A percentile compares a stretch with the other conserved stretches of the same genome.
These are phyloP conservation scores for Seira ritae DNA, from an alignment of 2,888 invertebrate species.

Conservation along the genomic window DNA sequence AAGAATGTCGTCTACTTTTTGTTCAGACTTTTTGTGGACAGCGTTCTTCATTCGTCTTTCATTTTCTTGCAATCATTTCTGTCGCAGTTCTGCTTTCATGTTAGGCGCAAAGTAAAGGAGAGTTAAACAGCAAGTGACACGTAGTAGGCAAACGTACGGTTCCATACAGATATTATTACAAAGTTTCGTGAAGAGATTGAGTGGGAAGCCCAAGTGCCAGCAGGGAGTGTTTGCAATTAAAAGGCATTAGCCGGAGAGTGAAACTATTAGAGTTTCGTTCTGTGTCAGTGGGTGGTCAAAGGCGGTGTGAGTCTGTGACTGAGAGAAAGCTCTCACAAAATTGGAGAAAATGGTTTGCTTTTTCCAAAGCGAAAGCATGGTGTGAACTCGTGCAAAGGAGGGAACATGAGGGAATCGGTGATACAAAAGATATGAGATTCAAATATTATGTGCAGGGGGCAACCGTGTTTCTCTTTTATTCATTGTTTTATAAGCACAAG, in stretches of 20 bases:
- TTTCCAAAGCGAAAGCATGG: neutral
- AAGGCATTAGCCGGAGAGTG: constrained; percentile 56
- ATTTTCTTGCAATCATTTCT: neutral
- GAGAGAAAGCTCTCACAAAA: constrained; percentile 19
- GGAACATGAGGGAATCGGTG: neutral
- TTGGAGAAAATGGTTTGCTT: constrained; percentile 14
- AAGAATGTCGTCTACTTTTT: neutral
- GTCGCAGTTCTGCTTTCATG: neutral
- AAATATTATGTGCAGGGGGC: neutral
- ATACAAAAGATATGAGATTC: constrained; percentile 6
- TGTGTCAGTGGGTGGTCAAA: constrained; percentile 53
- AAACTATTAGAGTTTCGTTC: constrained; percentile 34
- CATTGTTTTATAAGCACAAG: constrained; percentile 16
- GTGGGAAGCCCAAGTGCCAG: constrained; percentile 42
- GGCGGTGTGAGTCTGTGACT: constrained; percentile 30
- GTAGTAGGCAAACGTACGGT: neutral
- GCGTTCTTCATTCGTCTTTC: neutral
- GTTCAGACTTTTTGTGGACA: neutral
- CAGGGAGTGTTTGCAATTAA: constrained; percentile 67
- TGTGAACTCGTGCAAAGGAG: neutral
- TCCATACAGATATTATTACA: constrained; percentile 21
- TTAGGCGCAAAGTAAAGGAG: neutral
- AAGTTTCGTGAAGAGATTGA: constrained; percentile 26
- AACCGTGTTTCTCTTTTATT: neutral
- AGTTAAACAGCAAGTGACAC: constrained; percentile 11